phyloP scores from a whole-genome alignment of 1,140 invertebrate genomes.

The Linepithema humile region DNA sequence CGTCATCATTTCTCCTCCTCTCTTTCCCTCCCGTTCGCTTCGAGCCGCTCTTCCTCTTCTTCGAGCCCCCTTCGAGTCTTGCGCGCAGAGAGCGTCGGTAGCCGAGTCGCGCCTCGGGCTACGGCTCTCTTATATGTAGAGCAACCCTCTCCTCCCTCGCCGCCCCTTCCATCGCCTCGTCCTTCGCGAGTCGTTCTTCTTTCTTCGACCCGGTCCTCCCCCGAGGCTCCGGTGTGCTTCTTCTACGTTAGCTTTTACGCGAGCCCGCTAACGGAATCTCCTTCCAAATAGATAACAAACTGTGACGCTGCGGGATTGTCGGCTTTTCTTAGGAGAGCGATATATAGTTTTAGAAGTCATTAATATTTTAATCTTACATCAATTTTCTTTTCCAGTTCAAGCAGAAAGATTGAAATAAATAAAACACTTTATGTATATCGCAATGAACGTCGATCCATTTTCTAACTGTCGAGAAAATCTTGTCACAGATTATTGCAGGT shows the following conservation, averaged over 20 bases:
- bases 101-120: conserved; percentile 70
- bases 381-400: neutral
- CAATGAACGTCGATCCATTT: neutral
- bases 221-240: conserved; percentile 41
- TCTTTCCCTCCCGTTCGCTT: conserved; percentile 2
- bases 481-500: neutral
- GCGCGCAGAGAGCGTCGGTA: conserved; percentile 68
- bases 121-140: conserved; percentile 73
- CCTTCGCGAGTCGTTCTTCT: conserved; percentile 45
- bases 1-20: conserved; percentile 17
- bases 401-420: neutral
- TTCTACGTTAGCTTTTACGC: conserved; percentile 23
- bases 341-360: neutral
- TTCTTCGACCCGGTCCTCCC: conserved; percentile 55
- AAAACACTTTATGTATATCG: neutral
- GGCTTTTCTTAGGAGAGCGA: neutral
- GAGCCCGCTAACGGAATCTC: conserved; percentile 48
- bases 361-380: neutral
- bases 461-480: neutral
- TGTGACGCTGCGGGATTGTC: neutral
- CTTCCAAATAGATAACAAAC: conserved; percentile 52
- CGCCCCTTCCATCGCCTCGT: neutral
- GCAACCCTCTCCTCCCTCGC: conserved; percentile 62
- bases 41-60: conserved; percentile 15
- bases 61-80: conserved; percentile 33